Percentiles rank a stretch among this genome's conserved stretches.
phyloP scores from a whole-genome alignment of 2,888 invertebrate species.

The Choristoneura rosaceana region DNA sequence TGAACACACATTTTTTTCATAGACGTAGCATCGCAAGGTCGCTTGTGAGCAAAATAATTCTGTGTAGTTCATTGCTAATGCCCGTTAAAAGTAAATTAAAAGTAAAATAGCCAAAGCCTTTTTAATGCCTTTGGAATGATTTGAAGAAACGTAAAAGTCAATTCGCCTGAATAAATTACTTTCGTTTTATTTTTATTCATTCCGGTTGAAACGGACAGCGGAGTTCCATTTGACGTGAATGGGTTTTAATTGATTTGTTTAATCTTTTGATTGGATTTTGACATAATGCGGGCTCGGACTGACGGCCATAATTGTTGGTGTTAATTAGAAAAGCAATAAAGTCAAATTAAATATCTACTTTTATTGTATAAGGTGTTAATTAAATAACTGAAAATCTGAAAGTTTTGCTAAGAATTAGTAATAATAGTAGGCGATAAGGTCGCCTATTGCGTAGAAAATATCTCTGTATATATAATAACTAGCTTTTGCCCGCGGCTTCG shows the following conservation, averaged over 20 bases:
- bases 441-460: too few species aligned
- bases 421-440: too few species aligned
- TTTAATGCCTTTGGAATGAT: not conserved
- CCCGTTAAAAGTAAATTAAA: not conserved
- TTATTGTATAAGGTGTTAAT: too few species aligned
- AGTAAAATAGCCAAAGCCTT: not conserved
- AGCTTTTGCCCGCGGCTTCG: too few species aligned
- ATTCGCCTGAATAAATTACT: constrained; percentile 7
- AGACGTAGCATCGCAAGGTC: too few species aligned
- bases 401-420: too few species aligned
- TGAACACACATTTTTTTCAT: too few species aligned
- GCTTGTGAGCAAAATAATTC: too few species aligned
- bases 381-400: too few species aligned
- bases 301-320: not conserved
- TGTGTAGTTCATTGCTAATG: not conserved
- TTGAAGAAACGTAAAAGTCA: constrained; percentile 1
- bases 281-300: not conserved
- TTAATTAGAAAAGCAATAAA: not conserved
- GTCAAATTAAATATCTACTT: too few species aligned
- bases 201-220: not conserved
- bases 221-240: constrained; percentile 4
- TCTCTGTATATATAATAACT: too few species aligned
- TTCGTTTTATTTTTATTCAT: constrained; percentile 1
- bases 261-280: constrained; percentile 20
- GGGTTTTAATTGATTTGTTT: constrained; percentile 5